Percentiles rank a stretch among this genome's conserved stretches.
Evolutionary conservation across 2,888 invertebrate genomes (phyloP).

Genomic region (Calephelis perditalis): DNA sequence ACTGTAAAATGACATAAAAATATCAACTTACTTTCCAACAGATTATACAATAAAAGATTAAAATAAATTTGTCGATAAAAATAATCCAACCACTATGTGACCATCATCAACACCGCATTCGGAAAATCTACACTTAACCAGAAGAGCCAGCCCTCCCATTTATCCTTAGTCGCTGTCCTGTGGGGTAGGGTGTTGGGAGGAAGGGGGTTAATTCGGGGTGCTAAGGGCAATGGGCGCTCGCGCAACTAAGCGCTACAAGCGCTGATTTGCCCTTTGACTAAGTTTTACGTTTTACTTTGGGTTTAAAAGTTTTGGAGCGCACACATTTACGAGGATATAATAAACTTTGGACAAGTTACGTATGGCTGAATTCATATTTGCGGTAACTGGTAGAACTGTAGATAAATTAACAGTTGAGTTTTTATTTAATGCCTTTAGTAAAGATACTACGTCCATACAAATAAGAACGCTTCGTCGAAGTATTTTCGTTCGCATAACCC

Average conservation of each 20-base stretch:
- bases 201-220: constrained; percentile 55
- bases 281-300: constrained; percentile 43
- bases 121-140: constrained; percentile 79
- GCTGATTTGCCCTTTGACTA: constrained; percentile 52
- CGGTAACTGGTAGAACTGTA: background rate
- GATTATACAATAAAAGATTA: background rate
- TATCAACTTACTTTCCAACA: too few relatives aligned
- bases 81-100: constrained; percentile 40
- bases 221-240: constrained; percentile 65
- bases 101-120: constrained; percentile 79
- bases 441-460: too few relatives aligned
- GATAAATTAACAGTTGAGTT: background rate
- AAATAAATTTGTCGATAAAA: constrained; percentile 38
- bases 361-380: background rate
- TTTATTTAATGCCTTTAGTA: background rate
- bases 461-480: too few relatives aligned
- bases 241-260: constrained; percentile 57
- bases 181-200: constrained; percentile 48
- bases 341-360: constrained; percentile 10
- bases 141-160: constrained; percentile 78
- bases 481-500: too few relatives aligned
- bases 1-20: too few relatives aligned
- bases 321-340: constrained; percentile 27
- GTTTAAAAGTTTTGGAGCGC: constrained; percentile 30
- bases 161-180: constrained; percentile 74